phyloP scores from a whole-genome alignment of 2,113 vertebrate species.

The Aldabrachelys gigantea region DNA sequence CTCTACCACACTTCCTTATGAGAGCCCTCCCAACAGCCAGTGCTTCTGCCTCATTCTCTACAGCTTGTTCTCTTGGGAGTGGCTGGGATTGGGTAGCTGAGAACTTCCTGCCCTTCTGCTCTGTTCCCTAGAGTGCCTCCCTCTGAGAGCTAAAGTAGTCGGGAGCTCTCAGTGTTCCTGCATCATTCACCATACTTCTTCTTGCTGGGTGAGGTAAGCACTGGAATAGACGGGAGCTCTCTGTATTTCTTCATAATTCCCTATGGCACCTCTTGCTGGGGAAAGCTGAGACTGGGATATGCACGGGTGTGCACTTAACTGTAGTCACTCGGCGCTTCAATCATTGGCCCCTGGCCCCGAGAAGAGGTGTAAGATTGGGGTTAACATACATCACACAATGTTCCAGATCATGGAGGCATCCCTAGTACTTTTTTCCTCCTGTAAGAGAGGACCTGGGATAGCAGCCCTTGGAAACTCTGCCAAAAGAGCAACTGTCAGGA shows the following conservation, averaged over 20 bases:
- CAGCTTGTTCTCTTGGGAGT: background rate
- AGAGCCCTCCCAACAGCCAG: no score
- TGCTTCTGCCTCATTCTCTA: background rate
- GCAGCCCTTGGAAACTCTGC: background rate
- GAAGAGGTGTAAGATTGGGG: background rate
- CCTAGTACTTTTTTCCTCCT: background rate
- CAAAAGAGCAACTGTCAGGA: background rate
- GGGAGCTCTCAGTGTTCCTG: background rate
- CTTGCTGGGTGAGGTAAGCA: background rate
- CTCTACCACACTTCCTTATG: background rate
- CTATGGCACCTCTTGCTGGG: background rate
- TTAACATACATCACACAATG: background rate
- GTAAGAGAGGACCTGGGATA: background rate
- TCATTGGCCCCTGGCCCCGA: background rate
- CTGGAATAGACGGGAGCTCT: background rate
- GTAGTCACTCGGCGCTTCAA: background rate
- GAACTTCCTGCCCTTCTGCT: background rate
- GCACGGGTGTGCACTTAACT: background rate
- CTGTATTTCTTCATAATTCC: background rate
- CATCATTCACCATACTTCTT: background rate
- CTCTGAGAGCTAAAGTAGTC: background rate
- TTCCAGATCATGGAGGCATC: background rate
- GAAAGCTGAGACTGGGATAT: background rate
- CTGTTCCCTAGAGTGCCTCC: background rate
- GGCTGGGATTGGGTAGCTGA: background rate